phyloP scores from a whole-genome alignment of 1,140 invertebrate species.

The Galendromus occidentalis region DNA sequence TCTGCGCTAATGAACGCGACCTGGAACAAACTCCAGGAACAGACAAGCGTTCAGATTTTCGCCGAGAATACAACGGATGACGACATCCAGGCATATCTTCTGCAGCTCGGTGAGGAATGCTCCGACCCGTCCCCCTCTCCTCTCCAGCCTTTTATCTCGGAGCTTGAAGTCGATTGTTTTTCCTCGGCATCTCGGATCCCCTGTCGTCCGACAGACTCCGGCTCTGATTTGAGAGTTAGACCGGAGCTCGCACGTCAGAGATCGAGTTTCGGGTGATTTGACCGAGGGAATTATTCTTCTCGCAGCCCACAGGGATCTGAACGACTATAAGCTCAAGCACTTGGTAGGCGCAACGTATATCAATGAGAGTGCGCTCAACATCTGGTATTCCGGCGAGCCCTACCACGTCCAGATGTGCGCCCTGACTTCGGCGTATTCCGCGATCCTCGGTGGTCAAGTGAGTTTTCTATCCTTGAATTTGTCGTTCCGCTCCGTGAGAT shows the following conservation, averaged over 20 bases:
- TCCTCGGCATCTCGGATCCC: too few species aligned
- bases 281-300: not conserved
- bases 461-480: not conserved
- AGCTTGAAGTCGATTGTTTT: too few species aligned
- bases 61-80: not conserved
- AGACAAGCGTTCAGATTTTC: too few species aligned
- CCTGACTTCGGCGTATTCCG: slow-evolving; percentile 13
- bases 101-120: slow-evolving; percentile 9
- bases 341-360: slow-evolving; percentile 11
- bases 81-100: slow-evolving; percentile 10
- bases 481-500: too few species aligned
- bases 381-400: slow-evolving; percentile 18
- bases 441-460: slow-evolving; percentile 12
- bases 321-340: slow-evolving; percentile 7
- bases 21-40: too few species aligned
- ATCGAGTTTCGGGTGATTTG: too few species aligned
- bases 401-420: slow-evolving; percentile 15
- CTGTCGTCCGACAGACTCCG: too few species aligned
- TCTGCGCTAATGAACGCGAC: too few species aligned
- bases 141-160: too few species aligned
- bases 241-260: too few species aligned
- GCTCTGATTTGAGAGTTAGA: too few species aligned
- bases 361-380: slow-evolving; percentile 5
- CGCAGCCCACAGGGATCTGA: not conserved
- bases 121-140: too few species aligned